These are phyloP conservation scores for Fistularia tabacaria DNA, from an alignment of 2,797 vertebrate genomes.

Conservation along the genomic window DNA sequence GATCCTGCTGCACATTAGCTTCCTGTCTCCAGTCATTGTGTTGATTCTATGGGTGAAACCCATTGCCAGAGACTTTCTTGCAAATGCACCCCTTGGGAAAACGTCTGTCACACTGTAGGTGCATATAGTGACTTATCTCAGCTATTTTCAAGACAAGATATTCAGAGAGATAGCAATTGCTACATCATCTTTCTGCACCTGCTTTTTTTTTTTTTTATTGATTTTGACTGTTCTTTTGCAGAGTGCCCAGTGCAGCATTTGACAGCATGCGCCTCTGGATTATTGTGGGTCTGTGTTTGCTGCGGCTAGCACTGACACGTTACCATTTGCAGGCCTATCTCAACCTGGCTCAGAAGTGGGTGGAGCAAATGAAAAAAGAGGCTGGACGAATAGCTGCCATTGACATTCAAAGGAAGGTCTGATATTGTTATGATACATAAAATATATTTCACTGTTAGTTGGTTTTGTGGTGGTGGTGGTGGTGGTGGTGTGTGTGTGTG, in stretches of 20 bases:
- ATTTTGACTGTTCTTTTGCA: slow-evolving; percentile 42
- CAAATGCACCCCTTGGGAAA: slow-evolving; percentile 81
- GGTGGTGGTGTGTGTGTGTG: not conserved
- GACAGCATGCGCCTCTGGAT: slow-evolving; percentile 86
- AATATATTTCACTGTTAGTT: too few relatives aligned
- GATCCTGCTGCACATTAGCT: slow-evolving; percentile 85
- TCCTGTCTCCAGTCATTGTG: slow-evolving; percentile 85
- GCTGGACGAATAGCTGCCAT: slow-evolving; percentile 85
- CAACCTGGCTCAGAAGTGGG: slow-evolving; percentile 86
- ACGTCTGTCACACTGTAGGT: slow-evolving; percentile 82
- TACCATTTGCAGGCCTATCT: slow-evolving; percentile 94
- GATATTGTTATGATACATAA: slow-evolving; percentile 3
- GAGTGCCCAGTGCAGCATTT: slow-evolving; percentile 80
- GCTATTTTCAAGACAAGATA: not conserved
- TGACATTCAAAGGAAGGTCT: slow-evolving; percentile 90
- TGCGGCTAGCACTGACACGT: slow-evolving; percentile 80
- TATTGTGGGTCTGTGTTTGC: slow-evolving; percentile 76
- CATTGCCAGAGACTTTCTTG: slow-evolving; percentile 87
- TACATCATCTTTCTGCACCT: not conserved
- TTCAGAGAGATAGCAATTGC: not conserved
- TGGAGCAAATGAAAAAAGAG: slow-evolving; percentile 87
- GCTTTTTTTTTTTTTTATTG: not conserved
- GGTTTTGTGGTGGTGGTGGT: not conserved
- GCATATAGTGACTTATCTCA: not conserved
- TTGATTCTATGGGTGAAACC: slow-evolving; percentile 90